Conservation (phyloP, 2,797 vertebrate genomes). For the Molossus alvarezi region DNA sequence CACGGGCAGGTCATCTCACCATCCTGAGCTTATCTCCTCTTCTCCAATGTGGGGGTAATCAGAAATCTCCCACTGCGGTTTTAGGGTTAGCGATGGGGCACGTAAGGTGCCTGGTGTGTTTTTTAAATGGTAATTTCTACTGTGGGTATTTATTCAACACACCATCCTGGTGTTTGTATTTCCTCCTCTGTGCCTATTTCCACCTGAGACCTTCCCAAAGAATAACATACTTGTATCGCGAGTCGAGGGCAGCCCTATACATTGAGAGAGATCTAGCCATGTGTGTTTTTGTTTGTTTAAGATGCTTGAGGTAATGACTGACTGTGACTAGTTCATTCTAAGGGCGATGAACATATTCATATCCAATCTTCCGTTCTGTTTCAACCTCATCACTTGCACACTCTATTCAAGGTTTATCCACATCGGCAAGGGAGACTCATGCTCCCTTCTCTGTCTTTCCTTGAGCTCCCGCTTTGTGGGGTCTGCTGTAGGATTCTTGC, state of each 20-base stretch:
- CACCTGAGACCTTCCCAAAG: neutral
- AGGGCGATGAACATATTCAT: neutral
- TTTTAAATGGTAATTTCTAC: neutral
- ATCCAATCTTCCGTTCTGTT: neutral
- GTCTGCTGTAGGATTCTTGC: neutral
- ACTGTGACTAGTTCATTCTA: neutral
- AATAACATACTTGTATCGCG: neutral
- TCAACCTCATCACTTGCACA: neutral
- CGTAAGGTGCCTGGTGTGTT: neutral
- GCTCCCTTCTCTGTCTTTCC: neutral
- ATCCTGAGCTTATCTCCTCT: neutral
- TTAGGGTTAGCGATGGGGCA: neutral
- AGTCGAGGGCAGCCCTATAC: neutral
- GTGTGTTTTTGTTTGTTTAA: neutral
- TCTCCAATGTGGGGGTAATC: neutral
- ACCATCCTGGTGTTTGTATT: neutral
- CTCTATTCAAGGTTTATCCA: constrained; percentile 32
- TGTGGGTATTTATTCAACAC: neutral
- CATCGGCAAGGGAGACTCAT: neutral
- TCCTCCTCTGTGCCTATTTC: neutral
- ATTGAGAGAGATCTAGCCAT: neutral
- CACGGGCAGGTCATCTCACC: neutral
- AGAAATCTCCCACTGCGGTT: neutral
- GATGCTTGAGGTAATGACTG: neutral
- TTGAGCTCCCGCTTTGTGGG: neutral